Evolutionary conservation across 2,888 invertebrate species (phyloP), one percentile per base, ranked within the genome.

Genomic region (Morpho achilles): DNA sequence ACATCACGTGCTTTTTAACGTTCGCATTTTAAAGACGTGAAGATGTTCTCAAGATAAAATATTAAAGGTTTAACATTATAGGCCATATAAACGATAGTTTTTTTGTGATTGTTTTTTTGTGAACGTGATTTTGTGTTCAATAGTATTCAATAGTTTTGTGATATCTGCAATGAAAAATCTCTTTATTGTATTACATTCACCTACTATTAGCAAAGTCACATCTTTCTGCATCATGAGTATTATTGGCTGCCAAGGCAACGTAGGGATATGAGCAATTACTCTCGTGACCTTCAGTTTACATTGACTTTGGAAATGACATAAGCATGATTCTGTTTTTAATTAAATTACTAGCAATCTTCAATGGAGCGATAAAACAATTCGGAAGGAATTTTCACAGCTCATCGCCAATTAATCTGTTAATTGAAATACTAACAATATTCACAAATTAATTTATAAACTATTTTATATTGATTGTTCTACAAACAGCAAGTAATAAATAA

Each of bases 261-360:
- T 49, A 58, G 59, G 64, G 58, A 60, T 62, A 51, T 41, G 9
- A 50, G 53, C 60, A 58, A 60, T 54, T 61, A 47, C 53, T 56
- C 40, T 51, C 59, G 48, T 56, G 53, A 56, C 54, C 42, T 50
- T 52, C 56, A 56, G 40, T 61, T 53, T 53, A 53, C 54, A 68
- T 43, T 57, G 44, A 58, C 53, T 50, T 53, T 51, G 62, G 56
- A 65, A 76, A 72, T 82, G 81, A 82, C 79, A 80, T 82, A 81
- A 81, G 71, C 62, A 69, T 72, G 75, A 68, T 76, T 74, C 80
- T 75, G 70, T 67, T 65, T 76, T 71, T 77, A 76, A 80, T 79
- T 79, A 68, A 73, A 79, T 77, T 70, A 69, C 65, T 66, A 66
- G 62, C 62, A 68, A 72, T 70, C 66, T 70, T 56, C 56, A 55